Evolutionary conservation across 2,113 vertebrate species (phyloP).

Genomic region (Corythornis cristatus): DNA sequence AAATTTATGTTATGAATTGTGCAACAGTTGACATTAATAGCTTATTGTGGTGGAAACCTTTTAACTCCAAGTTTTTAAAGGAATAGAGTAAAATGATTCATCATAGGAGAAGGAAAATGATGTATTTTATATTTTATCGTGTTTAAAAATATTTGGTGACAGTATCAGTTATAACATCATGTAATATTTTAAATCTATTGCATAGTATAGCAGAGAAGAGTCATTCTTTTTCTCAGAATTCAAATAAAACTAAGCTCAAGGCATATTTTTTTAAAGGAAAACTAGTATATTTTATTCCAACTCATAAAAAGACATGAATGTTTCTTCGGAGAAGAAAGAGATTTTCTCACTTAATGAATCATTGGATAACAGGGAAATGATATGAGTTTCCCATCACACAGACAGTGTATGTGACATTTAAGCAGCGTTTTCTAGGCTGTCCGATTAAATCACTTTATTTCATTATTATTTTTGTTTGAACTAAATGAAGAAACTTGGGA

Average conservation of each 20-base stretch:
- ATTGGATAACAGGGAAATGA: background rate
- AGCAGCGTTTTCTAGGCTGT: background rate
- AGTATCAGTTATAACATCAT: background rate
- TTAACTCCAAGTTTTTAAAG: constrained; percentile 57
- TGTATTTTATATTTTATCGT: constrained; percentile 53
- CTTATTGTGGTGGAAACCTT: constrained; percentile 40
- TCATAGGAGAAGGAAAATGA: constrained; percentile 43
- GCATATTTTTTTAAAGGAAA: background rate
- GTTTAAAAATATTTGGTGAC: constrained; percentile 53
- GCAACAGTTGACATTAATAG: constrained; percentile 12
- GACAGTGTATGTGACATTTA: background rate
- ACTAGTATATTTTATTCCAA: background rate
- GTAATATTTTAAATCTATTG: background rate
- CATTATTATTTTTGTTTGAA: background rate
- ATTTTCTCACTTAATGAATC: background rate
- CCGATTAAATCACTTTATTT: background rate
- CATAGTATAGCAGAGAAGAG: background rate
- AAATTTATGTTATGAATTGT: constrained; percentile 19
- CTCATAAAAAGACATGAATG: background rate
- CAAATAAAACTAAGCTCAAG: background rate
- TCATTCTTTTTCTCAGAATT: background rate
- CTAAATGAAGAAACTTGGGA: background rate
- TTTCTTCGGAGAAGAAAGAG: background rate
- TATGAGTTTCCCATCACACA: background rate
- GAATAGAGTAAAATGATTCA: constrained; percentile 55